These are phyloP conservation scores for Caenorhabditis panamensis DNA, from an alignment of 2,888 invertebrate genomes.

Conservation along the genomic window DNA sequence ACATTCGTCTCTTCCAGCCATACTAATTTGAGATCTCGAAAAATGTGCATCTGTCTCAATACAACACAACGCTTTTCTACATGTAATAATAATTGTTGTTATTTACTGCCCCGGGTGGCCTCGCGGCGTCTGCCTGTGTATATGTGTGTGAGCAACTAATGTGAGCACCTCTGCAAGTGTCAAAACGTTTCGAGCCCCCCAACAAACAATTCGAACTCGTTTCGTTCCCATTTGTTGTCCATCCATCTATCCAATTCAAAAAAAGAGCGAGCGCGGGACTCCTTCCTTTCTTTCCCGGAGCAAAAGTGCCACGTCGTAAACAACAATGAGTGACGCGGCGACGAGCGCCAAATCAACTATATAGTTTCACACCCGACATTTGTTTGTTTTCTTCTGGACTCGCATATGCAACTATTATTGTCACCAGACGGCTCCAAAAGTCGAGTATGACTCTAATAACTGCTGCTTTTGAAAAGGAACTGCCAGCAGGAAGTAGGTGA, in stretches of 20 bases:
- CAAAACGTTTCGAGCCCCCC: constrained; percentile 52
- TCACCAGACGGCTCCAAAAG: constrained; percentile 1
- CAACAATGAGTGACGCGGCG: constrained; percentile 45
- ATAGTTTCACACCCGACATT: constrained; percentile 58
- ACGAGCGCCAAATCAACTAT: constrained; percentile 54
- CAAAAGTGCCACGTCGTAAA: constrained; percentile 62
- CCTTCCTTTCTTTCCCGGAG: constrained; percentile 1
- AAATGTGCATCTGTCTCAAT: constrained; percentile 16
- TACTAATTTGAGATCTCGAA: constrained; percentile 48
- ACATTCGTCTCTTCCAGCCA: constrained; percentile 34
- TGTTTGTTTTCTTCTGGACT: constrained; percentile 39
- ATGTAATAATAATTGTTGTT: constrained; percentile 51
- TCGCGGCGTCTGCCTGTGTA: neutral
- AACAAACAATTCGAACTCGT: constrained; percentile 55
- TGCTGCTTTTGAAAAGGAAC: constrained; percentile 22
- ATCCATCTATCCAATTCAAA: neutral
- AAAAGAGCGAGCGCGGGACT: neutral
- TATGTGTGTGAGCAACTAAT: constrained; percentile 5
- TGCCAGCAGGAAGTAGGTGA: constrained; percentile 20
- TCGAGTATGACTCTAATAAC: constrained; percentile 9
- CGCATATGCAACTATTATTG: constrained; percentile 45
- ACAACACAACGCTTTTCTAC: constrained; percentile 22
- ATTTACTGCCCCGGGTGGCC: constrained; percentile 27
- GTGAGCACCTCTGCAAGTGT: constrained; percentile 29
- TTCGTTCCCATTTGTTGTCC: constrained; percentile 42